These are phyloP conservation scores for Aproaerema taeniolella DNA, from an alignment of 2,888 invertebrate species.

Conservation along the genomic window DNA sequence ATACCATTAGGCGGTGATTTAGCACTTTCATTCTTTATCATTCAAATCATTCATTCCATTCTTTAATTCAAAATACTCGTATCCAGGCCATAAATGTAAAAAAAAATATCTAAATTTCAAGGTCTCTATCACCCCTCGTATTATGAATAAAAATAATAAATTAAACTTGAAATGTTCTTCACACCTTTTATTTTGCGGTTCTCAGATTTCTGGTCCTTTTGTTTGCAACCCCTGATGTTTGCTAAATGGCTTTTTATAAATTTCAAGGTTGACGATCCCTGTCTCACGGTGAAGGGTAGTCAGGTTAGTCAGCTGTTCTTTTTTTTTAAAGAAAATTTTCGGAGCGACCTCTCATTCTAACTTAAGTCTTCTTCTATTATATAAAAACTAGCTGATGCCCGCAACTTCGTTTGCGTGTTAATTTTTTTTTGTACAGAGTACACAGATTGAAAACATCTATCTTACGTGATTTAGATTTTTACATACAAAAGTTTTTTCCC, in stretches of 20 bases:
- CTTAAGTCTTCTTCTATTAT: too few species aligned
- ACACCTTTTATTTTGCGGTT: conserved; percentile 19
- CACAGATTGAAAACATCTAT: too few species aligned
- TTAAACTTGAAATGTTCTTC: not conserved
- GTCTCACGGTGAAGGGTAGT: conserved; percentile 36
- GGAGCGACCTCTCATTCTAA: too few species aligned
- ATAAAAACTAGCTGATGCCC: too few species aligned
- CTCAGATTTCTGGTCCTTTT: conserved; percentile 29
- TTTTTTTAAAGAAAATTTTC: conserved; percentile 1
- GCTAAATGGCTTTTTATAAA: conserved; percentile 42
- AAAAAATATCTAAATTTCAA: conserved; percentile 6
- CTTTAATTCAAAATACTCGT: conserved; percentile 13
- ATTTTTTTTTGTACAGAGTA: too few species aligned
- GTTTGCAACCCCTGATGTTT: conserved; percentile 40
- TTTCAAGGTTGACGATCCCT: conserved; percentile 36
- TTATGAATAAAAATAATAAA: not conserved
- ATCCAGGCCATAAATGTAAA: too few species aligned
- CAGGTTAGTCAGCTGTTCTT: conserved; percentile 16
- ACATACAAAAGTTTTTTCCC: too few species aligned
- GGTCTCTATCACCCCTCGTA: not conserved
- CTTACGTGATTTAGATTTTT: too few species aligned
- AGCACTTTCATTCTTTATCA: conserved; percentile 19
- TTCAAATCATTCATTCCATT: conserved; percentile 19
- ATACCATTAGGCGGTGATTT: conserved; percentile 23
- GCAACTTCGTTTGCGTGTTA: too few species aligned